A percentile compares a stretch with the other conserved stretches of the same genome.
These are phyloP conservation scores for Leucania comma DNA, from an alignment of 2,888 invertebrate species.

Conservation along the genomic window DNA sequence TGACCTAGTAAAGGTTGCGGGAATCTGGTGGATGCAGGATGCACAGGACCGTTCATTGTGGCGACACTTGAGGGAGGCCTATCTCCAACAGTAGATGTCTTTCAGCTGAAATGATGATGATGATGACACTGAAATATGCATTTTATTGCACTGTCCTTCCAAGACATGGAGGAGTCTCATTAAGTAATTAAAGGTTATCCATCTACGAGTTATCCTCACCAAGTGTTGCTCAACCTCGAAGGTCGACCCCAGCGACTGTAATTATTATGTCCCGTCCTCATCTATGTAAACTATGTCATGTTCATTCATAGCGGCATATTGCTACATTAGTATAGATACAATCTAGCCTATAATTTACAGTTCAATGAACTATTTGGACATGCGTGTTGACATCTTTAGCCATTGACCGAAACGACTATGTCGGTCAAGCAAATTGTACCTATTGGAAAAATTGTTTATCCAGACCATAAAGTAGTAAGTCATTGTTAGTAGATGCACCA, in stretches of 20 bases:
- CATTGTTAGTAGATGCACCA: neutral
- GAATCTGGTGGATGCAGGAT: no score
- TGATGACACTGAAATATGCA: no score
- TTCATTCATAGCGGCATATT: neutral
- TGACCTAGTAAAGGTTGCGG: no score
- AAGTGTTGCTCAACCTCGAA: neutral
- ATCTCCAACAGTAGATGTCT: no score
- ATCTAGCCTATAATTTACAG: conserved; percentile 41
- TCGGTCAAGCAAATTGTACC: conserved; percentile 25
- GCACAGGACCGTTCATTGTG: no score
- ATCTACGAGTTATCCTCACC: neutral
- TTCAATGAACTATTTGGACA: conserved; percentile 50
- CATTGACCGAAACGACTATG: conserved; percentile 46
- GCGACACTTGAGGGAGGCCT: no score
- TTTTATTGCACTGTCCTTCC: neutral
- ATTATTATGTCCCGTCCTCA: no score
- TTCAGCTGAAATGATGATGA: no score
- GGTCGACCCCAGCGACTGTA: neutral
- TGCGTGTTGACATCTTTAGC: conserved; percentile 45
- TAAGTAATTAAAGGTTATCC: neutral
- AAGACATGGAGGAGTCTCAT: neutral
- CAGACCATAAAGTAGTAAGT: neutral
- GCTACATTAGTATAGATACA: neutral
- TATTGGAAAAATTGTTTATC: conserved; percentile 1
- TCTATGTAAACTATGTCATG: neutral